Base-by-base conservation (phyloP, 2,797 vertebrate species). In the Eulemur rubriventer region DNA sequence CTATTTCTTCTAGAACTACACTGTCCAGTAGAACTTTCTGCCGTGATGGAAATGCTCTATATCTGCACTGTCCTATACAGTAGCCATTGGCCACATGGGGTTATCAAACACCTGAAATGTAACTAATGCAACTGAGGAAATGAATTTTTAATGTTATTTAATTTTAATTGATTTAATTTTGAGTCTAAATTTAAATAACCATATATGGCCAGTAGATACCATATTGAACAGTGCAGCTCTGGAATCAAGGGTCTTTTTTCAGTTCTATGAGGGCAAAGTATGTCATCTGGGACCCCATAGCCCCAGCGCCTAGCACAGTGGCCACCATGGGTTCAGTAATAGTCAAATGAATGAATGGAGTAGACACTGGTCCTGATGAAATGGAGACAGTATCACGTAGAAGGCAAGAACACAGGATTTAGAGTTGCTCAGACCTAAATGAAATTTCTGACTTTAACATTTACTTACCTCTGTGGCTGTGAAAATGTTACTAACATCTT, bases 131-230 rank as follows among this genome's bases (percentile, higher is more conserved):
- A 22, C 30, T n/a, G 7, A 89, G 28, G 26, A 17, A 65, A 81
- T 84, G 24, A 33, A 17, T 59, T 87, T 84, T 70, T 88, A 20
- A 91, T 65, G 73, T 52, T 70, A 38, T 79, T 59, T 80, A 22
- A 33, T 57, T 73, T 65, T 94, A n/a, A 38, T 81, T 79, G 13
- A 69, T 84, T 93, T 87, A 33, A 85, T n/a, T 94, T 95, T 35
- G 78, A 41, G 43, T 70, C 82, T 50, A 57, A 76, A 65, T 79
- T 89, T 59, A 96, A 89, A 72, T 50, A 59, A 48, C 26, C 24
- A 11, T 70, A 67, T 35, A 14, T 48, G 18, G 57, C 59, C 57
- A 69, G 11, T 83, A 22, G n/a, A 59, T 50, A 35, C 28, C 59
- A 43, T 76, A 43, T 43, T 93, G 43, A 59, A 79, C n/a, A 67